Conservation (phyloP, 1,140 invertebrate genomes). For the Drosophila tropicalis region DNA sequence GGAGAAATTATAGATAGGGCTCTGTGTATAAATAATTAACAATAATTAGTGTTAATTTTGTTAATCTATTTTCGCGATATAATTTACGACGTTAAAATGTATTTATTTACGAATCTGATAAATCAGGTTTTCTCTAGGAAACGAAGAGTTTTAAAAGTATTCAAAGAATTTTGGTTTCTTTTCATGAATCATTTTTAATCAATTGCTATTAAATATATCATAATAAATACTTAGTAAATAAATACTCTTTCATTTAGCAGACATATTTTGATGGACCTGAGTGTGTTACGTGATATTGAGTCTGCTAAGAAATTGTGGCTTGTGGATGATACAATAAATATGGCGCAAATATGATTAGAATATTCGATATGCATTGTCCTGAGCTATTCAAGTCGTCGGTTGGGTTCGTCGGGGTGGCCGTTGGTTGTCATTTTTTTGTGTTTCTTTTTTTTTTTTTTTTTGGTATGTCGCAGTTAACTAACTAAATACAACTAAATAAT, state of each 20-base stretch:
- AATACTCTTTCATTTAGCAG: slow-evolving; percentile 60
- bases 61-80: not conserved
- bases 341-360: slow-evolving; percentile 64
- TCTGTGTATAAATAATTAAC: not conserved
- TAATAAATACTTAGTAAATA: slow-evolving; percentile 77
- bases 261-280: slow-evolving; percentile 69
- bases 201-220: slow-evolving; percentile 67
- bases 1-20: not conserved
- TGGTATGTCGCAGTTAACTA: slow-evolving; percentile 80
- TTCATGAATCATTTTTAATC: too few relatives aligned
- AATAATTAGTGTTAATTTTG: not conserved
- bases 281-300: slow-evolving; percentile 49
- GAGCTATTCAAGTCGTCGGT: slow-evolving; percentile 56
- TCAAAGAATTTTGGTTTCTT: too few relatives aligned
- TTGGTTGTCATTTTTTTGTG: slow-evolving; percentile 40
- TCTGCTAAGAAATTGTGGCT: slow-evolving; percentile 53
- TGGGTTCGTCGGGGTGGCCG: slow-evolving; percentile 7
- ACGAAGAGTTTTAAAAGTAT: too few relatives aligned
- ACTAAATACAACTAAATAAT: slow-evolving; percentile 79
- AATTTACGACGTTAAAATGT: not conserved
- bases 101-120: not conserved
- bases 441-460: slow-evolving; percentile 56
- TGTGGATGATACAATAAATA: slow-evolving; percentile 72
- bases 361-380: slow-evolving; percentile 72
- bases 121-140: too few relatives aligned